Evolutionary conservation across 2,113 vertebrate species (phyloP).

Genomic region (Mesitornis unicolor): DNA sequence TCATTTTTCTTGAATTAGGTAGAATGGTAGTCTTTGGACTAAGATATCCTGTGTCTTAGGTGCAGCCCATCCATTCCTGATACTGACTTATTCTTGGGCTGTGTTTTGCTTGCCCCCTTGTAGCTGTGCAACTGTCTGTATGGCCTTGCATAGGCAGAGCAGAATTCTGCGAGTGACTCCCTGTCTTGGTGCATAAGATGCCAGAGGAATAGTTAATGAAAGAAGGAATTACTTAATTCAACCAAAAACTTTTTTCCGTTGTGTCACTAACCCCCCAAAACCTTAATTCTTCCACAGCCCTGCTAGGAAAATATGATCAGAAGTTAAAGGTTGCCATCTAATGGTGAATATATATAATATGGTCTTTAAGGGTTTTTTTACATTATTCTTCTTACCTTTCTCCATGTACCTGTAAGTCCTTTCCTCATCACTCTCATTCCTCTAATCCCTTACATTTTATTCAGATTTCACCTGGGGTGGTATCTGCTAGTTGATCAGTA

Average conservation of each 20-base stretch:
- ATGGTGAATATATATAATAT: not conserved
- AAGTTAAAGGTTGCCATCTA: constrained; percentile 60
- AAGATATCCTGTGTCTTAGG: not conserved
- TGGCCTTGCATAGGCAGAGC: not conserved
- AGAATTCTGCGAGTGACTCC: not conserved
- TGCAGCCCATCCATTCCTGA: not conserved
- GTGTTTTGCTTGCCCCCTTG: not conserved
- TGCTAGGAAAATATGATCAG: not conserved
- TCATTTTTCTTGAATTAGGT: not conserved
- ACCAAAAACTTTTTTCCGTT: not conserved
- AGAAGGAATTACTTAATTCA: not conserved
- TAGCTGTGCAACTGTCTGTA: not conserved
- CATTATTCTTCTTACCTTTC: not conserved
- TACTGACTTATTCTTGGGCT: rapidly evolving
- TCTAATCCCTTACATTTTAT: too few relatives aligned
- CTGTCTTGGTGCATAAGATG: not conserved
- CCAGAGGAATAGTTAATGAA: not conserved
- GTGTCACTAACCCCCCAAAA: not conserved
- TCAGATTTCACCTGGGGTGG: not conserved
- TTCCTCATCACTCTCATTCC: too few relatives aligned
- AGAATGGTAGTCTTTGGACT: not conserved
- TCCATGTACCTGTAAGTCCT: not conserved
- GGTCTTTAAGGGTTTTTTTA: not conserved
- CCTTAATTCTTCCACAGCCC: rapidly evolving
- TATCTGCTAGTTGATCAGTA: not conserved